These are phyloP conservation scores for Gallinago undulata DNA, from an alignment of 2,113 vertebrate genomes.

Conservation along the genomic window DNA sequence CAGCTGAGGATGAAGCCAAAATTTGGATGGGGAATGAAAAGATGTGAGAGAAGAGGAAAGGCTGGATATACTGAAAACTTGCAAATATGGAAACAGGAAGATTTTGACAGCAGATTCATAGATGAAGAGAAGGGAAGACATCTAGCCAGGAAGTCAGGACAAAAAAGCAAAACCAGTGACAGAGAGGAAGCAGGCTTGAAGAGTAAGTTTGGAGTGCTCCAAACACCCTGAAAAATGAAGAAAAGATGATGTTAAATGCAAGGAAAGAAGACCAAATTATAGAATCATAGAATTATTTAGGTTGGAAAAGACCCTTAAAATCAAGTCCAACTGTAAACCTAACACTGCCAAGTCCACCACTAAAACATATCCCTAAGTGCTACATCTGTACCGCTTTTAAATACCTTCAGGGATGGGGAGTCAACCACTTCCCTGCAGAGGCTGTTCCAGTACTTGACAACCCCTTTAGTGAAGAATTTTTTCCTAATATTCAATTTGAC, in stretches of 20 bases:
- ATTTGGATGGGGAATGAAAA: background rate
- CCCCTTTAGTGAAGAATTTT: background rate
- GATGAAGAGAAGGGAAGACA: background rate
- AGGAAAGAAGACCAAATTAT: background rate
- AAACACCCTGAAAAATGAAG: background rate
- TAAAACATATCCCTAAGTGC: background rate
- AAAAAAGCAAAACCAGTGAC: background rate
- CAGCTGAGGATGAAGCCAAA: background rate
- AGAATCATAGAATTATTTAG: background rate
- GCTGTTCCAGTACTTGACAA: background rate
- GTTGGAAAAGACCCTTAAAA: background rate
- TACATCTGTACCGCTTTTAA: background rate
- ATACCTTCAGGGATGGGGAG: background rate
- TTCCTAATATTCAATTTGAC: background rate
- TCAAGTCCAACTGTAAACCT: background rate
- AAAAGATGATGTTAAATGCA: background rate
- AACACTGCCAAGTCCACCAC: background rate
- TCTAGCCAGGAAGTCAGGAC: background rate
- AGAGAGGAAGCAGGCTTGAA: background rate
- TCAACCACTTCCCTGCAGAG: background rate
- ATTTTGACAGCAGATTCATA: background rate
- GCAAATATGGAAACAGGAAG: background rate
- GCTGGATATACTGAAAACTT: background rate
- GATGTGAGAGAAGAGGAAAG: background rate
- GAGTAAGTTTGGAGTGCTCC: background rate